Evolutionary conservation across 2,888 invertebrate genomes (phyloP).

Genomic region (Dolichomitus sp.): DNA sequence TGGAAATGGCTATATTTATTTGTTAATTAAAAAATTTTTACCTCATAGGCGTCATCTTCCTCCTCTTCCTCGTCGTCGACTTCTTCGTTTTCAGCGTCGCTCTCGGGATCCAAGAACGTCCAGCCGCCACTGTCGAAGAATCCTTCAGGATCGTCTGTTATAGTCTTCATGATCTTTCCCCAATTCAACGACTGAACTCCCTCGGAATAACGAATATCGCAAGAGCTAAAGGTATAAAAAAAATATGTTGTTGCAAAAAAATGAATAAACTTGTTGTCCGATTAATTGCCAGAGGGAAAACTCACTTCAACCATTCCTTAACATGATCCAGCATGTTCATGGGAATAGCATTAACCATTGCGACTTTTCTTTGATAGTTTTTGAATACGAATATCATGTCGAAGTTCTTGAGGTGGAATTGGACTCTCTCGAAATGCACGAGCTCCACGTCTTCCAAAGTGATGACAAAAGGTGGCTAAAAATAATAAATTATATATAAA

Average conservation of each 20-base stretch:
- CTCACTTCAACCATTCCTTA: constrained; percentile 99
- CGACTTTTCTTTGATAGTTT: constrained; percentile 97
- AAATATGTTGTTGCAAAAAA: constrained; percentile 18
- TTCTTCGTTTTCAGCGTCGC: constrained; percentile 90
- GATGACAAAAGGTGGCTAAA: constrained; percentile 98
- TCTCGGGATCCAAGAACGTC: constrained; percentile 99
- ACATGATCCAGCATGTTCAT: constrained; percentile 99
- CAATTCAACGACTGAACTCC: constrained; percentile 99
- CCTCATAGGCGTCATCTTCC: constrained; percentile 88
- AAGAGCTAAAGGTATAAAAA: constrained; percentile 89
- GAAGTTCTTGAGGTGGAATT: constrained; percentile 99
- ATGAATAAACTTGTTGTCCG: neutral
- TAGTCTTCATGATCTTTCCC: constrained; percentile 99
- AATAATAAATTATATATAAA: constrained; percentile 22
- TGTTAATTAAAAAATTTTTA: constrained; percentile 64
- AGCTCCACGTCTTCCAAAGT: constrained; percentile 99
- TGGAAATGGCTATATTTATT: neutral
- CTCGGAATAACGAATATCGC: constrained; percentile 98
- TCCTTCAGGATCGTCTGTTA: constrained; percentile 98
- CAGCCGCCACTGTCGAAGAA: constrained; percentile 99
- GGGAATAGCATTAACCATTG: constrained; percentile 99
- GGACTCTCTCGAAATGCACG: constrained; percentile 99
- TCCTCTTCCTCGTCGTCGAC: constrained; percentile 89
- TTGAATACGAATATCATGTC: constrained; percentile 99
- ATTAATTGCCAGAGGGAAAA: constrained; percentile 69